Percentiles rank a stretch among this genome's conserved stretches.
Conservation (phyloP, 2,113 vertebrate species). For the Engystomops pustulosus region DNA sequence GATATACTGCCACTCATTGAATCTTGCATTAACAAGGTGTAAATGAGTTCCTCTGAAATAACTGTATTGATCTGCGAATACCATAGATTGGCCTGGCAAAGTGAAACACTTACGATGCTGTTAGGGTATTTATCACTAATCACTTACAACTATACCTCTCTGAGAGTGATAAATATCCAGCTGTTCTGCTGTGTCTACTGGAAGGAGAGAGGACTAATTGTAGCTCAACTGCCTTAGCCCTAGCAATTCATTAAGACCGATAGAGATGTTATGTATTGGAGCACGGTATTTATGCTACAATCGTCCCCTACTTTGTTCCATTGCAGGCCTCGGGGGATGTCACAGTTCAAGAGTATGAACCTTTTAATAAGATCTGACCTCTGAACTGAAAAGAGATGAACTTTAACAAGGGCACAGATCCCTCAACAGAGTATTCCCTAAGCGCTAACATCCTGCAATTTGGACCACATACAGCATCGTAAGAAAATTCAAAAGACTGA, state of each 20-base stretch:
- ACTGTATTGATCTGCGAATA: conserved; percentile 18
- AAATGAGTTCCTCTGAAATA: conserved; percentile 34
- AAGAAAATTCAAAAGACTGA: not conserved
- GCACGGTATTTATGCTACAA: conserved; percentile 11
- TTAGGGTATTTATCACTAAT: conserved; percentile 37
- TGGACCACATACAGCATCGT: not conserved
- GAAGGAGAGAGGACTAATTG: not conserved
- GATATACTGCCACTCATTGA: conserved; percentile 9
- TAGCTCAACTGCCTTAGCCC: not conserved
- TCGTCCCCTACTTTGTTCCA: not conserved
- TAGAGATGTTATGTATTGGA: conserved; percentile 25
- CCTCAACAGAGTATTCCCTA: conserved; percentile 11
- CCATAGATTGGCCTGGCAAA: conserved; percentile 16
- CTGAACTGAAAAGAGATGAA: conserved; percentile 40
- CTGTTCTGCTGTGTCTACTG: not conserved
- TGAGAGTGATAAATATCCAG: not conserved
- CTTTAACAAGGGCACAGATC: conserved; percentile 1
- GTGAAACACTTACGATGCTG: conserved; percentile 24
- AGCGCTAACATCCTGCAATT: conserved; percentile 23
- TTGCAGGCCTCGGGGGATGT: not conserved
- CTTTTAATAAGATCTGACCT: conserved; percentile 47
- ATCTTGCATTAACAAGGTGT: conserved; percentile 31
- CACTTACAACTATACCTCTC: conserved; percentile 31
- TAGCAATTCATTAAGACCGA: conserved; percentile 14
- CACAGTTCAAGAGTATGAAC: conserved; percentile 36